These are phyloP conservation scores for Craseonycteris thonglongyai DNA, from an alignment of 2,113 vertebrate species.

Conservation along the genomic window DNA sequence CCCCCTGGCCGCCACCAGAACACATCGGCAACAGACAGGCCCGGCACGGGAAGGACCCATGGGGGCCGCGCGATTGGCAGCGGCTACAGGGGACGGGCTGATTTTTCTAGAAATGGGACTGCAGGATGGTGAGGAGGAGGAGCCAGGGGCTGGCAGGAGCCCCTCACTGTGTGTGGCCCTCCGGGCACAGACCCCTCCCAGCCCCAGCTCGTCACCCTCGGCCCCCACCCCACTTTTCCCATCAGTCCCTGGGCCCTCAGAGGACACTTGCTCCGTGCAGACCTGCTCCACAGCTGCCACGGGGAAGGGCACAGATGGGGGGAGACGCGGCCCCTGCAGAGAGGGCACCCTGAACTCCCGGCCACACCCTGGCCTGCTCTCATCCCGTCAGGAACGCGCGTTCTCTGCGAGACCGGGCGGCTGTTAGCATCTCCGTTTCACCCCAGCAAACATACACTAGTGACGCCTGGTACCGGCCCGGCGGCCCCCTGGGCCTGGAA, in stretches of 20 bases:
- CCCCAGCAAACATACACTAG: accelerated
- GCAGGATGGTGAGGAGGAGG: not conserved
- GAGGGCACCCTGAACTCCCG: not conserved
- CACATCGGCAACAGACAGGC: not conserved
- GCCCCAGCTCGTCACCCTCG: not conserved
- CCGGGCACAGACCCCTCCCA: not conserved
- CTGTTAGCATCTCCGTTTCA: accelerated
- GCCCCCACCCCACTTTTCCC: not conserved
- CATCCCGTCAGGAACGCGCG: accelerated
- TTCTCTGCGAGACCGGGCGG: accelerated
- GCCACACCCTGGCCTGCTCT: accelerated
- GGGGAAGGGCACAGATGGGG: not conserved
- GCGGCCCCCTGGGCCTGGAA: accelerated
- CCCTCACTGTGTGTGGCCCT: accelerated
- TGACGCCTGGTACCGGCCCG: accelerated
- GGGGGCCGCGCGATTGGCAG: not conserved
- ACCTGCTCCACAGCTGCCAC: not conserved
- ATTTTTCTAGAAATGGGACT: not conserved
- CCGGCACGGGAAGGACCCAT: not conserved
- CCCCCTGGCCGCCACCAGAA: not conserved
- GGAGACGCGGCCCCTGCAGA: not conserved
- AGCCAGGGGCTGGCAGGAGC: too few relatives aligned
- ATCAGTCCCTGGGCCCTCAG: accelerated
- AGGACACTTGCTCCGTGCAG: not conserved
- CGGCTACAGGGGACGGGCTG: not conserved